Base-by-base conservation (phyloP, 2,797 vertebrate species). In the Sciaenops ocellatus region DNA sequence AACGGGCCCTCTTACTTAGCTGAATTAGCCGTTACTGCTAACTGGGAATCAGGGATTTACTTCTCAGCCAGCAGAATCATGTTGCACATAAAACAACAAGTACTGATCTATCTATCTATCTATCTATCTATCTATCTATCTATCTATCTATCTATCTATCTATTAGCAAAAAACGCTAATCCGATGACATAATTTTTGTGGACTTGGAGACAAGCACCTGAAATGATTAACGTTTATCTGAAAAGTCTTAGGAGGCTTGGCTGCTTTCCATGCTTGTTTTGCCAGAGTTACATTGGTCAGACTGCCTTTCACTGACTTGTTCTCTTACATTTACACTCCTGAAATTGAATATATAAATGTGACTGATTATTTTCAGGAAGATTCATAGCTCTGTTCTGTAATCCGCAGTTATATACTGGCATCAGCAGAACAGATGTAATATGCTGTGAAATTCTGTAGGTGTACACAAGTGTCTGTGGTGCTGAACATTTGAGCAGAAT, bases 401-500 rank as follows among this genome's bases (percentile, higher is more conserved):
- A 60, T 65, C 26, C 7, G 2, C 15, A 16, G 41, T 28, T 57
- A 54, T 68, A 46, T 30, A 12, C 42, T 76, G 17, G 30, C 8
- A 12, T 15, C 2, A 55, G 17, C 30, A 30, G 61, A 68, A 26
- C 59, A 72, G 20, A 61, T 69, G 61, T 56, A 69, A 52, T 73
- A 42, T 42, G 38, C 62, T 77, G 66, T 51, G 69, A 79, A 69
- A 50, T 51, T 46, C 38, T 62, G 48, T 68, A 59, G 62, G 73
- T 76, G 11, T 61, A 51, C 12, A 5, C 65, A 44, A 79, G 26
- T 18, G 42, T 46, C 18, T 46, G 41, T 47, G 65, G 48, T 52
- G 71, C 54, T 71, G 22, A 70, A 56, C 60, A 62, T 64, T 66
- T 55, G 47, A 51, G 63, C 17, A 80, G 73, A 52, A 59, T 54